These are phyloP conservation scores for Ageneiosus marmoratus DNA, from an alignment of 2,113 vertebrate genomes.

Conservation along the genomic window DNA sequence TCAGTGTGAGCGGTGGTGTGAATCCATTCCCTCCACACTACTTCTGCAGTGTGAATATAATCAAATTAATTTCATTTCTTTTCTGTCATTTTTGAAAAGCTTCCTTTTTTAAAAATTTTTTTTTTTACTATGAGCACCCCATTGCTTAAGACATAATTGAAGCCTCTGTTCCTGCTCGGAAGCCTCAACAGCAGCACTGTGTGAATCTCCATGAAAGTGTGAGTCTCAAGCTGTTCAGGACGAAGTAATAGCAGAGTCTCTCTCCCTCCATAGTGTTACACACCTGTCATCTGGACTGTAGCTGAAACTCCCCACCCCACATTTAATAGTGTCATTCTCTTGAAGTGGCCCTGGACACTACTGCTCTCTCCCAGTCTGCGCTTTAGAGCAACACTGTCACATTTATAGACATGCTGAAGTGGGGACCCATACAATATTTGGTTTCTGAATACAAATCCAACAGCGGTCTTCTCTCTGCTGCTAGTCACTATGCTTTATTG, in stretches of 20 bases:
- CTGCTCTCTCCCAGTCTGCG: slow-evolving; percentile 45
- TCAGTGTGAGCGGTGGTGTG: slow-evolving; percentile 30
- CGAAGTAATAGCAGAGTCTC: slow-evolving; percentile 35
- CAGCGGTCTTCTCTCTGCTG: too few species aligned
- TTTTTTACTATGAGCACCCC: slow-evolving; percentile 8
- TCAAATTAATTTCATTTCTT: slow-evolving; percentile 44
- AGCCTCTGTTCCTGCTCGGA: background rate
- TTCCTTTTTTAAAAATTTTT: background rate
- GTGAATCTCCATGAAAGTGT: background rate
- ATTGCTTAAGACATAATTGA: slow-evolving; percentile 37
- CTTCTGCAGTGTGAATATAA: slow-evolving; percentile 31
- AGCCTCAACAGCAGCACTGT: slow-evolving; percentile 22
- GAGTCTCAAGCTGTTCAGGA: slow-evolving; percentile 38
- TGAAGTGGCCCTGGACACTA: slow-evolving; percentile 50
- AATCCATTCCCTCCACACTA: slow-evolving; percentile 10
- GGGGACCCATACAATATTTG: too few species aligned
- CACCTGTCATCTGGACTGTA: slow-evolving; percentile 45
- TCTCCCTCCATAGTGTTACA: slow-evolving; percentile 18
- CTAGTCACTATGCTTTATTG: too few species aligned
- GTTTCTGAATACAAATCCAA: too few species aligned
- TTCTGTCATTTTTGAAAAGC: background rate
- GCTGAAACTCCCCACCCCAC: slow-evolving; percentile 26
- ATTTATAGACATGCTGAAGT: slow-evolving; percentile 10
- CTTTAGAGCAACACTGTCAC: slow-evolving; percentile 55
- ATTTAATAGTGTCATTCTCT: slow-evolving; percentile 50